Evolutionary conservation across 2,797 vertebrate species (phyloP).

Genomic region (Telmatherina bonti): DNA sequence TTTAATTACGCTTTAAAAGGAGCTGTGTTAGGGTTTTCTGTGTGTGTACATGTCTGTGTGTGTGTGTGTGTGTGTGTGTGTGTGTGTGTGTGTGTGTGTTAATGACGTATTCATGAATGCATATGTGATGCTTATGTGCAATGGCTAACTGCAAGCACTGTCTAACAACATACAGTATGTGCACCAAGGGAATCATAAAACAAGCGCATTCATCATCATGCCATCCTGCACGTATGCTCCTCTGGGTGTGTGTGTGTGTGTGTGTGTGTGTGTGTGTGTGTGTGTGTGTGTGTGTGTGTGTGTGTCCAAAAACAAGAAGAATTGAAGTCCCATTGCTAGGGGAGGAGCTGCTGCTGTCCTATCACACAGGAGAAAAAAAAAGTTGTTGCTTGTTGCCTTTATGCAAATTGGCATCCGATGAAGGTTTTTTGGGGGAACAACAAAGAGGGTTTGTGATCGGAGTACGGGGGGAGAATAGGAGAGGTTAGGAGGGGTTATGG

Average conservation of each 20-base stretch:
- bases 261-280: slow-evolving; percentile 23
- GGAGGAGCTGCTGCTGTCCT: slow-evolving; percentile 64
- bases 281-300: slow-evolving; percentile 15
- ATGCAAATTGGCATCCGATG: slow-evolving; percentile 85
- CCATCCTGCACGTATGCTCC: slow-evolving; percentile 52
- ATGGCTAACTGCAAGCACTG: slow-evolving; percentile 20
- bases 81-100: slow-evolving; percentile 49
- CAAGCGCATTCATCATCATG: slow-evolving; percentile 59
- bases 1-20: slow-evolving; percentile 83
- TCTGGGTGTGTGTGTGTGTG: no score
- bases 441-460: slow-evolving; percentile 82
- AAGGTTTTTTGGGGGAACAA: slow-evolving; percentile 72
- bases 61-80: slow-evolving; percentile 48
- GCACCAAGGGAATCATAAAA: slow-evolving; percentile 62
- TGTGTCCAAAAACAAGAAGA: slow-evolving; percentile 61
- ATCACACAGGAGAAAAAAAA: slow-evolving; percentile 62
- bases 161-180: slow-evolving; percentile 52
- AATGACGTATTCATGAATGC: slow-evolving; percentile 43
- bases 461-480: slow-evolving; percentile 69
- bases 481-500: slow-evolving; percentile 84
- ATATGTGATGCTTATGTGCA: slow-evolving; percentile 18
- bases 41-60: slow-evolving; percentile 47
- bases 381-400: slow-evolving; percentile 85
- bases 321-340: slow-evolving; percentile 56
- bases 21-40: slow-evolving; percentile 58